Conservation (phyloP, 2,888 invertebrate species). For the Parnassius glacialis region DNA sequence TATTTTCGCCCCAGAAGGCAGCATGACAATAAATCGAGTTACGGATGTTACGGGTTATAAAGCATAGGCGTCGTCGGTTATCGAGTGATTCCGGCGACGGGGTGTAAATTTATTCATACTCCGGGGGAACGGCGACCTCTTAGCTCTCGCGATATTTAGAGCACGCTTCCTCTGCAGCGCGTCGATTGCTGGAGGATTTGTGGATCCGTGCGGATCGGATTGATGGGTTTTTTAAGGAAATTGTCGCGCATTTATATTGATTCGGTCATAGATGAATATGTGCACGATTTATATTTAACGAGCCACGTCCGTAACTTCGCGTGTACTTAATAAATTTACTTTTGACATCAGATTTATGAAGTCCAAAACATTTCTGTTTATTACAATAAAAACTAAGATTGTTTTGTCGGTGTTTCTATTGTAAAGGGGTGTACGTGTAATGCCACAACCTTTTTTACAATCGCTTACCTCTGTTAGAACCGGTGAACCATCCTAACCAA, state of each 20-base stretch:
- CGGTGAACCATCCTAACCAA: too few relatives aligned
- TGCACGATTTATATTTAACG: background rate
- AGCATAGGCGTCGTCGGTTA: conserved; percentile 77
- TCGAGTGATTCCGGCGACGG: conserved; percentile 74
- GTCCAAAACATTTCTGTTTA: too few relatives aligned
- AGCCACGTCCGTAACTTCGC: too few relatives aligned
- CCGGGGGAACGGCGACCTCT: conserved; percentile 61
- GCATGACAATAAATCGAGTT: conserved; percentile 75
- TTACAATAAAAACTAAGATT: too few relatives aligned
- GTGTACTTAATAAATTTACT: too few relatives aligned
- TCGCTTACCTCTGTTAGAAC: too few relatives aligned
- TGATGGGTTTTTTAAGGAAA: conserved; percentile 23
- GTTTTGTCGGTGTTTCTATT: too few relatives aligned
- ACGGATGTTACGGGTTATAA: conserved; percentile 80
- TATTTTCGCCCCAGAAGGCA: conserved; percentile 53
- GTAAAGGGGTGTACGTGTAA: too few relatives aligned
- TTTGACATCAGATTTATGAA: too few relatives aligned
- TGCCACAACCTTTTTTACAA: too few relatives aligned
- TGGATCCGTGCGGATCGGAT: conserved; percentile 34
- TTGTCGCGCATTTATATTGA: conserved; percentile 27
- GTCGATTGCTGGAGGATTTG: conserved; percentile 46
- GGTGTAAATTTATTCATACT: conserved; percentile 75
- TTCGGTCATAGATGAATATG: background rate
- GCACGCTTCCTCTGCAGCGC: conserved; percentile 64
- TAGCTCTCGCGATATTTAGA: conserved; percentile 72